These are phyloP conservation scores for Rotaria macrura DNA, from an alignment of 2,888 invertebrate genomes.

Conservation along the genomic window DNA sequence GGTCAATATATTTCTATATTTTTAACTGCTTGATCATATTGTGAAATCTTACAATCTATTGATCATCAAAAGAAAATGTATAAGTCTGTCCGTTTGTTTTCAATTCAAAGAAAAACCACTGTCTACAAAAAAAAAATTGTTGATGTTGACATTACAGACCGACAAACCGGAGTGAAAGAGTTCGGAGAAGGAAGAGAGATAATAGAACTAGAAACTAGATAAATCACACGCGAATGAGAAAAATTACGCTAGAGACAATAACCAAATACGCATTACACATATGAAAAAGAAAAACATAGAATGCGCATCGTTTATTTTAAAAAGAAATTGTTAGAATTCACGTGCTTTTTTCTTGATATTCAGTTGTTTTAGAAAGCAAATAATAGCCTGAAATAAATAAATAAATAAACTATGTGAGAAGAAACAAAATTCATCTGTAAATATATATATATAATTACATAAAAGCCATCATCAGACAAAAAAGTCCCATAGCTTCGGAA, in stretches of 20 bases:
- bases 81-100: not conserved
- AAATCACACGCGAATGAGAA: not conserved
- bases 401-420: not conserved
- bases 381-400: not conserved
- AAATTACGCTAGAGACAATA: not conserved
- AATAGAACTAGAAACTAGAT: not conserved
- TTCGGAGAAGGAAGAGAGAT: not conserved
- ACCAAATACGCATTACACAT: not conserved
- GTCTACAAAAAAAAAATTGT: not conserved
- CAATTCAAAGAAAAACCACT: not conserved
- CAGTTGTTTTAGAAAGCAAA: not conserved
- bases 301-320: not conserved
- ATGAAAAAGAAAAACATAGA: not conserved
- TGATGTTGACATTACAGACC: not conserved
- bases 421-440: not conserved
- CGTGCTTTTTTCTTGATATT: not conserved
- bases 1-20: not conserved
- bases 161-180: not conserved
- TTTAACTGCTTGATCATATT: not conserved
- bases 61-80: not conserved
- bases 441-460: constrained; percentile 55
- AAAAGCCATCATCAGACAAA: constrained; percentile 99
- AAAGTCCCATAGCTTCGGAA: constrained; percentile 97
- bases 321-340: not conserved
- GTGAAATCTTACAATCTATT: not conserved